Evolutionary conservation across 1,140 invertebrate species (phyloP).

Genomic region (Ephestia elutella): DNA sequence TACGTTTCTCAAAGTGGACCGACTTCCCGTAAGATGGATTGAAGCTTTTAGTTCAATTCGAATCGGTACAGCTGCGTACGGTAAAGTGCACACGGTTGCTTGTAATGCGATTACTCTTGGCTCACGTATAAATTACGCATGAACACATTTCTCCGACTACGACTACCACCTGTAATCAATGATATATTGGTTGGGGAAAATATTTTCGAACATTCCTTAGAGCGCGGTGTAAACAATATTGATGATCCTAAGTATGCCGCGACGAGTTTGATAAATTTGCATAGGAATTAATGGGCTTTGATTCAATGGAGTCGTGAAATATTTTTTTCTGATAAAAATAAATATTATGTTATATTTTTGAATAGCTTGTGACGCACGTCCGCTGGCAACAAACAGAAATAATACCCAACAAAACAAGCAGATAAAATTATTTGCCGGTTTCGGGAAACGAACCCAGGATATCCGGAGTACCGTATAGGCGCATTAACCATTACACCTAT

Average conservation of each 20-base stretch:
- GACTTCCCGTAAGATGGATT: conserved; percentile 54
- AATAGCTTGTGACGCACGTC: too few species aligned
- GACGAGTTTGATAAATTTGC: not conserved
- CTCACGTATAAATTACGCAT: conserved; percentile 31
- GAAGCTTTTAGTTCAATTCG: conserved; percentile 62
- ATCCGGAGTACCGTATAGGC: too few species aligned
- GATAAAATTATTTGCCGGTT: too few species aligned
- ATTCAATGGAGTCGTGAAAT: too few species aligned
- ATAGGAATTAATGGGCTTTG: not conserved
- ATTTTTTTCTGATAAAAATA: too few species aligned
- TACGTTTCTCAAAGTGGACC: conserved; percentile 47
- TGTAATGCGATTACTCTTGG: conserved; percentile 34
- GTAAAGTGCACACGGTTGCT: conserved; percentile 35
- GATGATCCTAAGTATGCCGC: not conserved
- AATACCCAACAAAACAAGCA: too few species aligned
- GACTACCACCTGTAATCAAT: conserved; percentile 23
- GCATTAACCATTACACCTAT: too few species aligned
- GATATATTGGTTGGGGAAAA: conserved; percentile 19
- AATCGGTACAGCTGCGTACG: conserved; percentile 45
- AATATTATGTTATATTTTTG: too few species aligned
- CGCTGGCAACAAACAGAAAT: too few species aligned
- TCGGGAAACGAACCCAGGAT: too few species aligned
- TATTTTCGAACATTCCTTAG: conserved; percentile 11
- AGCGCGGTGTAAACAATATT: not conserved
- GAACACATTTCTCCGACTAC: conserved; percentile 20